phyloP scores from a whole-genome alignment of 2,797 vertebrate species.

The Hozukius guyotensis region DNA sequence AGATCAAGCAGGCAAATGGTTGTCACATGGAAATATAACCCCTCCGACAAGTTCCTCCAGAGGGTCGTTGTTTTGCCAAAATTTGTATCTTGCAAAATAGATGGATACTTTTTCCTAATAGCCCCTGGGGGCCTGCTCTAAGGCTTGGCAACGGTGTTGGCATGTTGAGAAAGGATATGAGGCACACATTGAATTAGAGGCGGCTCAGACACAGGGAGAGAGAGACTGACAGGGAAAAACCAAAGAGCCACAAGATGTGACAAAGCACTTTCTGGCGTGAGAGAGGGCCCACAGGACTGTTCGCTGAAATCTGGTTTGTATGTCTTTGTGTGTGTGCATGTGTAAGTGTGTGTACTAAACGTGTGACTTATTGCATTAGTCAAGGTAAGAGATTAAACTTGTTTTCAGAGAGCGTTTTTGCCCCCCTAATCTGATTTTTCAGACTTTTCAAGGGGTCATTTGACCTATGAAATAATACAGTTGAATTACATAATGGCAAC shows the following conservation, averaged over 20 bases:
- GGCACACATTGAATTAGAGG: slow-evolving; percentile 62
- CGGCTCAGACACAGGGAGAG: slow-evolving; percentile 40
- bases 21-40: slow-evolving; percentile 71
- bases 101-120: slow-evolving; percentile 70
- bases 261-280: slow-evolving; percentile 71
- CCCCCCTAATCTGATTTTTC: slow-evolving; percentile 17
- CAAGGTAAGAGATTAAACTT: slow-evolving; percentile 26
- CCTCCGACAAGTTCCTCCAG: slow-evolving; percentile 54
- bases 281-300: slow-evolving; percentile 55
- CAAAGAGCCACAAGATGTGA: slow-evolving; percentile 69
- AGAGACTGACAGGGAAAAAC: slow-evolving; percentile 52
- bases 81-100: slow-evolving; percentile 74
- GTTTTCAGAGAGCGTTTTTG: slow-evolving; percentile 37
- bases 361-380: slow-evolving; percentile 45
- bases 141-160: slow-evolving; percentile 55
- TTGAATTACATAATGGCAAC: neutral
- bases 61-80: slow-evolving; percentile 61
- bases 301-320: slow-evolving; percentile 56
- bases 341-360: slow-evolving; percentile 30
- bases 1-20: slow-evolving; percentile 58
- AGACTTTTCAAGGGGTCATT: slow-evolving; percentile 1
- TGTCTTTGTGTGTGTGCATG: neutral
- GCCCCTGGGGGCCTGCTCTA: slow-evolving; percentile 52
- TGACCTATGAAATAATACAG: slow-evolving; percentile 1
- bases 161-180: slow-evolving; percentile 65